Conservation (phyloP, 2,888 invertebrate genomes). For the Phengaris alcon region DNA sequence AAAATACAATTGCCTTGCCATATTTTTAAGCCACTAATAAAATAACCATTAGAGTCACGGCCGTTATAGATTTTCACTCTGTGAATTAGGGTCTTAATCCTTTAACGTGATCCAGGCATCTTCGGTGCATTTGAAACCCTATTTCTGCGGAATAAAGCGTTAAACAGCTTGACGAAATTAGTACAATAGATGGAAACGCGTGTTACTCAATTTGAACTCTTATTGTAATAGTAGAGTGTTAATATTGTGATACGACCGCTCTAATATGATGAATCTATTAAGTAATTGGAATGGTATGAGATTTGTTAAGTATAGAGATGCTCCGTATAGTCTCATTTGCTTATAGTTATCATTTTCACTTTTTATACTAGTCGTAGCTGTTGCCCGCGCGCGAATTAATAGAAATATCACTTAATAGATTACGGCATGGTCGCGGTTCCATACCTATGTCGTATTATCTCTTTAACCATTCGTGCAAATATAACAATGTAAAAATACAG, state of each 20-base stretch:
- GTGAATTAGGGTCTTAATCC: slow-evolving; percentile 27
- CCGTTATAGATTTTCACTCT: slow-evolving; percentile 48
- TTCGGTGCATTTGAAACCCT: not conserved
- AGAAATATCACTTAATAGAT: too few relatives aligned
- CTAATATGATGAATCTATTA: slow-evolving; percentile 24
- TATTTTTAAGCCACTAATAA: slow-evolving; percentile 52
- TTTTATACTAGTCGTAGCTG: too few relatives aligned
- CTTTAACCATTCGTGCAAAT: too few relatives aligned
- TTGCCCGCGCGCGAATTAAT: too few relatives aligned
- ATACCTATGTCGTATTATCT: too few relatives aligned
- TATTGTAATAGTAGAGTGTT: slow-evolving; percentile 12
- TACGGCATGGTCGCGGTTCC: too few relatives aligned
- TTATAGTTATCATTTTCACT: too few relatives aligned
- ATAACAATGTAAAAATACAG: too few relatives aligned
- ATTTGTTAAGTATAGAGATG: not conserved
- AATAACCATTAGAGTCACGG: slow-evolving; percentile 73
- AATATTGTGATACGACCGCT: not conserved
- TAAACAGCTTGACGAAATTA: too few relatives aligned
- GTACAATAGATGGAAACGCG: not conserved
- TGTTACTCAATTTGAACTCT: not conserved
- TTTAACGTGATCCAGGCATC: not conserved
- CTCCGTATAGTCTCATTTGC: not conserved
- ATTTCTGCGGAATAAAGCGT: not conserved
- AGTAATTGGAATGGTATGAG: slow-evolving; percentile 8
- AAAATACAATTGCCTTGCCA: not conserved